Evolutionary conservation across 2,888 invertebrate species (phyloP), one percentile per base, ranked within the genome.

Genomic region (Lamproptera curius): DNA sequence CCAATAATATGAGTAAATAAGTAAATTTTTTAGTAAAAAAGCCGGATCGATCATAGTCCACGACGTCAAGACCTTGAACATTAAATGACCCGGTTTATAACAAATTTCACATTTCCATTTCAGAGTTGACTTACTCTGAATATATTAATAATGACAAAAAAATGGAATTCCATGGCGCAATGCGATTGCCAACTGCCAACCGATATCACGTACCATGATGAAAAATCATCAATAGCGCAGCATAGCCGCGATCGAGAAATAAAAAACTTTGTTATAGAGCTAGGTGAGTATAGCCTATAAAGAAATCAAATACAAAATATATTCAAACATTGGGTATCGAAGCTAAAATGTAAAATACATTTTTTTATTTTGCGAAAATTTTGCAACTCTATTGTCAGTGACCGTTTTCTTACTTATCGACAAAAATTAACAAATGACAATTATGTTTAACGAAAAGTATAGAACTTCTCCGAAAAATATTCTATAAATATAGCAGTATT

Each of bases 161-260:
- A 42, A 41, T 11, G 13, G 4, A 9, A 34, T 20, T 33, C 33
- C 16, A 13, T 20, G 13, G 13, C 9, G 4, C 15, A 34, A 20
- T 17, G 16, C 16, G 17, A 8, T 33, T 16, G 14, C 2, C 17
- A 10, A 42, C 17, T 17, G 33, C 17, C 17, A 9, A 11, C 10
- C 42, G 34, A 42, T 31, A 13, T 23, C 44, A 37, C 37, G 37
- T 38, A 11, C 16, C 6, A 37, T 38, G 37, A 15, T 38, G 28
- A 15, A 16, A 28, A 40, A 31, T 16, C 28, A 40, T 40, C 11
- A 5, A 11, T 16, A 13, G 10, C 28, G 9, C 23, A 17, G 26
- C 10, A 20, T 20, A 20, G 2, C 28, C 9, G 28, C 28, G 28
- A n/a, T 28, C 6, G n/a, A 28, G 10, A 28, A 28, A 28, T 28